A percentile compares a stretch with the other conserved stretches of the same genome.
These are phyloP conservation scores for Enteromius afrohamiltoni DNA, from an alignment of 2,797 vertebrate genomes.

Conservation along the genomic window DNA sequence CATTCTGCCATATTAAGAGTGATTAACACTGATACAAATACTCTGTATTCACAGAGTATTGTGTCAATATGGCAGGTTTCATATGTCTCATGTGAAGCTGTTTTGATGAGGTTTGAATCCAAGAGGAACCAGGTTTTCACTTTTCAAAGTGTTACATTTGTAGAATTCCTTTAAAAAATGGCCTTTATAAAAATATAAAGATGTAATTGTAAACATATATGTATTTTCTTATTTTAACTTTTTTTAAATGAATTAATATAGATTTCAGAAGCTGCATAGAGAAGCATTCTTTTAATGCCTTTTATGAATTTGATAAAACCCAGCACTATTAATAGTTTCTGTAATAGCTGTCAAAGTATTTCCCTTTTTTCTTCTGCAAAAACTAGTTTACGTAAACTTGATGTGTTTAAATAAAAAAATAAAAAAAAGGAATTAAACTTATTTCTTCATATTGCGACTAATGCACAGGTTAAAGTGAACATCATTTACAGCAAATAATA, in stretches of 20 bases:
- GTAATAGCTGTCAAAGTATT: not conserved
- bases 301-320: not conserved
- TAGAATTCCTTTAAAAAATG: not conserved
- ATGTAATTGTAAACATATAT: not conserved
- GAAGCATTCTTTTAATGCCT: not conserved
- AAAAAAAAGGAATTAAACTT: no score
- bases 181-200: not conserved
- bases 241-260: not conserved
- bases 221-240: no score
- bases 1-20: slow-evolving; percentile 64
- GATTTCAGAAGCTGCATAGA: not conserved
- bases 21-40: slow-evolving; percentile 59
- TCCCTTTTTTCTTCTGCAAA: not conserved
- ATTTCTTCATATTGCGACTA: not conserved
- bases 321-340: not conserved
- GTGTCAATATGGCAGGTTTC: slow-evolving; percentile 34
- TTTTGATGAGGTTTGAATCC: slow-evolving; percentile 14
- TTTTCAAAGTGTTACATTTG: not conserved
- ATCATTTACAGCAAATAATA: not conserved
- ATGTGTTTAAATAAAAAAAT: not conserved
- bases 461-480: not conserved
- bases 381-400: no score
- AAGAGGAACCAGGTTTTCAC: not conserved
- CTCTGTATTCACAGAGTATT: slow-evolving; percentile 13
- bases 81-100: slow-evolving; percentile 39